Evolutionary conservation across 2,797 vertebrate species (phyloP).

Genomic region (Picus viridis): DNA sequence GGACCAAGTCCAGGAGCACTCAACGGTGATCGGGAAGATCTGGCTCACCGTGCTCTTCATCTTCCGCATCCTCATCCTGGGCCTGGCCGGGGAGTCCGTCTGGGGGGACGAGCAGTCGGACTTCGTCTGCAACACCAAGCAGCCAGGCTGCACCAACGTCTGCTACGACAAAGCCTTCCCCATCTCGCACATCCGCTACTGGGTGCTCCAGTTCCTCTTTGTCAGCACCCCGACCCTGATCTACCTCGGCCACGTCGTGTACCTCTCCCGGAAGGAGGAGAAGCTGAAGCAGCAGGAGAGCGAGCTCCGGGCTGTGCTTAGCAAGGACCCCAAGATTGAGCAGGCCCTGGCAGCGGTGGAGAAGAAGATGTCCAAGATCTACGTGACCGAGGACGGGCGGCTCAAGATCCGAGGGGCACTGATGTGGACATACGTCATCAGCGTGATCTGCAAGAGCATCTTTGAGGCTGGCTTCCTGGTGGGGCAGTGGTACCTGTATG

Average conservation of each 20-base stretch:
- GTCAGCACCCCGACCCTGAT: constrained; percentile 83
- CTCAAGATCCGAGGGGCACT: constrained; percentile 88
- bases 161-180: constrained; percentile 95
- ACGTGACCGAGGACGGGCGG: constrained; percentile 81
- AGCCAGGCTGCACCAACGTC: constrained; percentile 94
- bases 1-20: constrained; percentile 95
- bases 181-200: constrained; percentile 95
- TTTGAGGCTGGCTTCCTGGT: constrained; percentile 89
- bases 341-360: constrained; percentile 73
- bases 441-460: constrained; percentile 88
- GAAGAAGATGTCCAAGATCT: constrained; percentile 84
- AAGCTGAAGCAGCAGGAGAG: constrained; percentile 86
- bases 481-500: constrained; percentile 93
- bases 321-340: constrained; percentile 71
- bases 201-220: constrained; percentile 94
- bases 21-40: constrained; percentile 92
- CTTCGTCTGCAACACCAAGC: constrained; percentile 92
- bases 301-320: constrained; percentile 72
- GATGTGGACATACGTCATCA: constrained; percentile 88
- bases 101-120: constrained; percentile 96
- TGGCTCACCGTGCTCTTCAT: constrained; percentile 97
- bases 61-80: constrained; percentile 94
- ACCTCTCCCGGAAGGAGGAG: constrained; percentile 88
- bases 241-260: constrained; percentile 81
- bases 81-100: constrained; percentile 88